phyloP scores from a whole-genome alignment of 2,113 vertebrate genomes.

The Trochalopteron elliotii region DNA sequence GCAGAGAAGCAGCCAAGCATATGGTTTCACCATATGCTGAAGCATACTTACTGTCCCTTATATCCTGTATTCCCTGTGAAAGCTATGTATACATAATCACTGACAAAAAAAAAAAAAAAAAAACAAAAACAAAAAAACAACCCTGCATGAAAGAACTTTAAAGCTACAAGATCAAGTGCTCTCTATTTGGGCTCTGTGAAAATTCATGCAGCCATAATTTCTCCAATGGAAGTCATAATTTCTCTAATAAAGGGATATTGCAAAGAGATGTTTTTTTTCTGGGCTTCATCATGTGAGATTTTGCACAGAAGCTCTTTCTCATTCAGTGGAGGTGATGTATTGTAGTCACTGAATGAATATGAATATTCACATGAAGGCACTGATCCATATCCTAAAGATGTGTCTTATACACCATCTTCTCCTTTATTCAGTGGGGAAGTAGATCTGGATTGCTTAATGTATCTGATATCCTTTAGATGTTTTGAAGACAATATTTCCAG shows the following conservation, averaged over 20 bases:
- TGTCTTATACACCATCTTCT: not conserved
- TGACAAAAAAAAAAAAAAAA: not conserved
- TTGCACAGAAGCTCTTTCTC: not conserved
- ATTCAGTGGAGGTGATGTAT: not conserved
- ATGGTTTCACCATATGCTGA: conserved; percentile 66
- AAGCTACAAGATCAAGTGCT: not conserved
- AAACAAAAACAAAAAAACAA: not conserved
- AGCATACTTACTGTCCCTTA: conserved; percentile 53
- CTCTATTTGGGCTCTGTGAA: not conserved
- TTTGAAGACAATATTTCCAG: not conserved
- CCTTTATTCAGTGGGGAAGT: not conserved
- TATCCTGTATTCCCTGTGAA: conserved; percentile 54
- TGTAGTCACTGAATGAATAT: not conserved
- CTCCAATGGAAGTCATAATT: not conserved
- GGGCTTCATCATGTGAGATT: not conserved
- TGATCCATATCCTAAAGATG: not conserved
- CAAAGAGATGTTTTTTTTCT: not conserved
- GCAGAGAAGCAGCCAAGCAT: conserved; percentile 57
- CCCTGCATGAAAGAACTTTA: not conserved
- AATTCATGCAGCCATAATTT: not conserved
- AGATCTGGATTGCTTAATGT: not conserved
- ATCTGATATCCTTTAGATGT: not conserved
- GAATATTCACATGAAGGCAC: not conserved
- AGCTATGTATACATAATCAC: conserved; percentile 36
- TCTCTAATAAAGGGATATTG: not conserved